Conservation (phyloP, 2,113 vertebrate species). For the Thryonomys swinderianus region DNA sequence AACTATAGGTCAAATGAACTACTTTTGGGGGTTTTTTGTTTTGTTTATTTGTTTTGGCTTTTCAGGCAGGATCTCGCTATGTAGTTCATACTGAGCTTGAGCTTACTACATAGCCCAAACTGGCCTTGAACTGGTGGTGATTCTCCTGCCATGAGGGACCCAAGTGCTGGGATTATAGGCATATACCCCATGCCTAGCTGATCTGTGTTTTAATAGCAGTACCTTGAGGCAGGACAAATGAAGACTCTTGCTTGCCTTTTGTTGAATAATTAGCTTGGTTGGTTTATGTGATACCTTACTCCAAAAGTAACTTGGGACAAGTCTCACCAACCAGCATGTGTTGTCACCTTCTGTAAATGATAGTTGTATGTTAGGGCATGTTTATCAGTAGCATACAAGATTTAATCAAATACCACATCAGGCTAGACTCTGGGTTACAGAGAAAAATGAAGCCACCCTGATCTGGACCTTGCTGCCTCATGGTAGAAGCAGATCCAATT, state of each 20-base stretch:
- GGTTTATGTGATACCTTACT: conserved; percentile 9
- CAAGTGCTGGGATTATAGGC: background rate
- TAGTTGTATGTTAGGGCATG: background rate
- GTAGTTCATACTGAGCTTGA: background rate
- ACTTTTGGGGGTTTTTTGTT: background rate
- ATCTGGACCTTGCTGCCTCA: background rate
- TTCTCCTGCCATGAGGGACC: background rate
- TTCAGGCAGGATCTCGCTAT: background rate
- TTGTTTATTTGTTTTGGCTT: background rate
- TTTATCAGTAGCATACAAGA: background rate
- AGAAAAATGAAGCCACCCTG: background rate
- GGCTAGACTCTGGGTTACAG: background rate
- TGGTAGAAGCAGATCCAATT: background rate
- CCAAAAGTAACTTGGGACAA: background rate
- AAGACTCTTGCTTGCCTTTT: background rate
- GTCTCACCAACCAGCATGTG: background rate
- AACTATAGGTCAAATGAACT: background rate
- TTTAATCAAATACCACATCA: background rate
- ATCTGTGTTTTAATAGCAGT: background rate
- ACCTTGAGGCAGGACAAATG: background rate
- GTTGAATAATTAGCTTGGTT: background rate
- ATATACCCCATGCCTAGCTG: background rate
- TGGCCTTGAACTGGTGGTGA: background rate
- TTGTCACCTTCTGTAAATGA: background rate
- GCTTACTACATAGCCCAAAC: background rate